Conservation (phyloP, 2,113 vertebrate genomes). For the Zeus faber region DNA sequence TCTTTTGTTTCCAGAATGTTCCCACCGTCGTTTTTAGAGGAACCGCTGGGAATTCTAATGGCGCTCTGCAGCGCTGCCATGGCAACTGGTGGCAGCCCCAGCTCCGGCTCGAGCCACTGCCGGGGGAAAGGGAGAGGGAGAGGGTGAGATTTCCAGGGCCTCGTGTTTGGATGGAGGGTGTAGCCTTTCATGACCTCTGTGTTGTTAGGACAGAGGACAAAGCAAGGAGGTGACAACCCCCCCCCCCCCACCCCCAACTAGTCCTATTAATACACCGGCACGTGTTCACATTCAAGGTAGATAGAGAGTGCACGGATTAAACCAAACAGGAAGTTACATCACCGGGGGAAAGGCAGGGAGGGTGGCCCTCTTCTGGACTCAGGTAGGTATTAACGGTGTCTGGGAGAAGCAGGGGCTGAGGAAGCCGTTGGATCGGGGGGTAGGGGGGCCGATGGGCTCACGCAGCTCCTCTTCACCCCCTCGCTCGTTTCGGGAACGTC, state of each 20-base stretch:
- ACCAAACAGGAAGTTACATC: constrained; percentile 61
- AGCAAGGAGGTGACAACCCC: constrained; percentile 10
- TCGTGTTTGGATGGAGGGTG: no score
- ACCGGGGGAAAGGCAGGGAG: constrained; percentile 16
- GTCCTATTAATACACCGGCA: constrained; percentile 26
- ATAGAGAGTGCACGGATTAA: constrained; percentile 25
- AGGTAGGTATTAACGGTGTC: constrained; percentile 33
- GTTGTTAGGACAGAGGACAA: constrained; percentile 18
- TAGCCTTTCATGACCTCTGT: no score
- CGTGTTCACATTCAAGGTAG: constrained; percentile 39
- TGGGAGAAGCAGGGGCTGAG: background rate
- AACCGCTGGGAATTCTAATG: constrained; percentile 49
- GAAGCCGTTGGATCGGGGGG: background rate
- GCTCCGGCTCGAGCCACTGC: no score
- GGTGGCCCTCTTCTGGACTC: constrained; percentile 56
- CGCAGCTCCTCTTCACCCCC: constrained; percentile 28
- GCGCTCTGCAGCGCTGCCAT: constrained; percentile 47
- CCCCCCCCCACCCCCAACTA: no score
- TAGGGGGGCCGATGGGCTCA: constrained; percentile 13
- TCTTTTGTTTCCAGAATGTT: constrained; percentile 39
- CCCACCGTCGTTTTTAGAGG: constrained; percentile 37
- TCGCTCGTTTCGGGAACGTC: background rate
- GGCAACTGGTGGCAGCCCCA: constrained; percentile 43
- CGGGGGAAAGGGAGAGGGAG: no score
- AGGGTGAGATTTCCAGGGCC: no score